These are phyloP conservation scores for Hartigia nigra DNA, from an alignment of 2,888 invertebrate genomes.

Conservation along the genomic window DNA sequence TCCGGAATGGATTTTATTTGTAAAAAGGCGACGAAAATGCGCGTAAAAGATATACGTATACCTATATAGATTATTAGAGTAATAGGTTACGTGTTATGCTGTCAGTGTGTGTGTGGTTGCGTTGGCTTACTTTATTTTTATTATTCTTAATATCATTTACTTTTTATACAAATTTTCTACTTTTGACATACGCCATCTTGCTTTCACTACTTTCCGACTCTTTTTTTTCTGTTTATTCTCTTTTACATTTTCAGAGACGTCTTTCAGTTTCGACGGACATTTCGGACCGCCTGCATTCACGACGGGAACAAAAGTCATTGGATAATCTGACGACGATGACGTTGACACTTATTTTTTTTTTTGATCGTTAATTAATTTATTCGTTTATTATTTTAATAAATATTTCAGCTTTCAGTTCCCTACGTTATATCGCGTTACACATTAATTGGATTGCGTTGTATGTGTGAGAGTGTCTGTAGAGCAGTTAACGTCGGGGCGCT, in stretches of 20 bases:
- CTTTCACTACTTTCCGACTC: conserved; percentile 20
- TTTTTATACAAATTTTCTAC: background rate
- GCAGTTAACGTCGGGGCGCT: conserved; percentile 23
- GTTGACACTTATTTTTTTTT: background rate
- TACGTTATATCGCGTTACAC: background rate
- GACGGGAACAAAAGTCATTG: background rate
- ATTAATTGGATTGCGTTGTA: conserved; percentile 49
- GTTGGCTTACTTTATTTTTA: conserved; percentile 34
- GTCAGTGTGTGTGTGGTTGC: conserved; percentile 39
- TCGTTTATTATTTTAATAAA: background rate
- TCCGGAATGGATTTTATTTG: background rate
- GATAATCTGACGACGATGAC: background rate
- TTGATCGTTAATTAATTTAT: too few species aligned
- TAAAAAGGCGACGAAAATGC: background rate
- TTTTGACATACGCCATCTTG: conserved; percentile 7
- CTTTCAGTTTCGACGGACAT: background rate
- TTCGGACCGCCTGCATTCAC: background rate
- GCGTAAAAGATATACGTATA: background rate
- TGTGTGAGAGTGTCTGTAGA: conserved; percentile 62
- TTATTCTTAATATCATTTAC: conserved; percentile 31
- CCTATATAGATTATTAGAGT: background rate
- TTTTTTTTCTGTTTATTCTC: conserved; percentile 25
- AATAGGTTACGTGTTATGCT: conserved; percentile 38
- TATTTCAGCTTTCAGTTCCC: conserved; percentile 2
- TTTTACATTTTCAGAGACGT: conserved; percentile 5